phyloP scores from a whole-genome alignment of 2,797 vertebrate species.

The Silurus lanzhouensis region DNA sequence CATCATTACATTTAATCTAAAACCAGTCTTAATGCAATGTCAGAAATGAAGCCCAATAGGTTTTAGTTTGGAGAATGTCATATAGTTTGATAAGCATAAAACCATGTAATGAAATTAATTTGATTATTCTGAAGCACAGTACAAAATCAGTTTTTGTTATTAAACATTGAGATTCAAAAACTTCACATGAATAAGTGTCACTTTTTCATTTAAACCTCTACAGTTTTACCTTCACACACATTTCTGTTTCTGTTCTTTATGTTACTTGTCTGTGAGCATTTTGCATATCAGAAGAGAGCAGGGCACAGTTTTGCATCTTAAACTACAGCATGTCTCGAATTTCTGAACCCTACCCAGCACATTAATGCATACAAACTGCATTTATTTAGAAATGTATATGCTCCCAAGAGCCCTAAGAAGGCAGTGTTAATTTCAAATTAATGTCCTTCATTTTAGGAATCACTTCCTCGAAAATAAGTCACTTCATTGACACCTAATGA shows the following conservation, averaged over 20 bases:
- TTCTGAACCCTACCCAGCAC: background rate
- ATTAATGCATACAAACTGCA: slow-evolving; percentile 14
- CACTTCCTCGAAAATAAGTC: slow-evolving; percentile 9
- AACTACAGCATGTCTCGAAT: background rate
- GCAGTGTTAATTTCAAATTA: slow-evolving; percentile 18
- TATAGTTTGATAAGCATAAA: slow-evolving; percentile 35
- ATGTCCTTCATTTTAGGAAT: background rate
- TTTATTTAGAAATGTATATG: background rate
- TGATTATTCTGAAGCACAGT: slow-evolving; percentile 29
- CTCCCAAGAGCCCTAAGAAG: background rate
- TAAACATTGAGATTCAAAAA: slow-evolving; percentile 32
- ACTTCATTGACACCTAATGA: slow-evolving; percentile 9
- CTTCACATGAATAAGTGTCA: background rate
- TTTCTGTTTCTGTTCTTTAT: background rate
- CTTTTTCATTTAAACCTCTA: background rate
- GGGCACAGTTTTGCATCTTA: slow-evolving; percentile 4
- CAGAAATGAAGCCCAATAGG: slow-evolving; percentile 40
- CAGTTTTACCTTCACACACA: background rate
- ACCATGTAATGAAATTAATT: slow-evolving; percentile 37
- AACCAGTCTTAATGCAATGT: slow-evolving; percentile 16
- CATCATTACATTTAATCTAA: slow-evolving; percentile 3
- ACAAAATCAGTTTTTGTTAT: slow-evolving; percentile 33
- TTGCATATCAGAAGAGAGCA: slow-evolving; percentile 29
- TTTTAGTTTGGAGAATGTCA: slow-evolving; percentile 41
- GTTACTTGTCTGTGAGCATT: background rate